Evolutionary conservation across 2,797 vertebrate species (phyloP).

Genomic region (Emydoidea blandingii): DNA sequence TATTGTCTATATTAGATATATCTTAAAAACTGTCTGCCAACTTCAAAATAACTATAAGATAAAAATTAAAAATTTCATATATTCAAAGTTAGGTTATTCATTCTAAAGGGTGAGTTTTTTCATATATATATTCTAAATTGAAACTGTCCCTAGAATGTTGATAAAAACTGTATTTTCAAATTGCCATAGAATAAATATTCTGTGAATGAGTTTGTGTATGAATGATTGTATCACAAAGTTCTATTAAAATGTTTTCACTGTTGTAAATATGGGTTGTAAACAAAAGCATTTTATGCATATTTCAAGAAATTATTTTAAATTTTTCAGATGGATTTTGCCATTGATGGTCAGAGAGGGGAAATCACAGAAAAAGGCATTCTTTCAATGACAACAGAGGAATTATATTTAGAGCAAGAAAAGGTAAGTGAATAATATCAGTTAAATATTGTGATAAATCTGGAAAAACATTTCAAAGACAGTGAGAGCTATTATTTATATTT

Average conservation of each 20-base stretch:
- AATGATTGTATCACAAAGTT: neutral
- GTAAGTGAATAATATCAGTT: slow-evolving; percentile 38
- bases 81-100: accelerated
- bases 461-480: neutral
- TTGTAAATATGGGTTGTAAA: neutral
- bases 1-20: neutral
- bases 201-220: neutral
- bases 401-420: slow-evolving; percentile 52
- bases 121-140: neutral
- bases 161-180: neutral
- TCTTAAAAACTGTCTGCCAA: neutral
- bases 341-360: slow-evolving; percentile 68
- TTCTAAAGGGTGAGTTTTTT: neutral
- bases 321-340: slow-evolving; percentile 60
- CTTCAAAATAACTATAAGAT: neutral
- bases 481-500: neutral
- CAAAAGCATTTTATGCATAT: neutral
- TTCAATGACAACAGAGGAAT: slow-evolving; percentile 54
- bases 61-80: neutral
- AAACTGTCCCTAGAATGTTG: neutral
- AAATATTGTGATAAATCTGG: slow-evolving; percentile 7
- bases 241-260: neutral
- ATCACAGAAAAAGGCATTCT: slow-evolving; percentile 67
- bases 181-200: neutral
- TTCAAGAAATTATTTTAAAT: neutral